Conservation (phyloP, 2,797 vertebrate species). For the Hoplostethus atlanticus region DNA sequence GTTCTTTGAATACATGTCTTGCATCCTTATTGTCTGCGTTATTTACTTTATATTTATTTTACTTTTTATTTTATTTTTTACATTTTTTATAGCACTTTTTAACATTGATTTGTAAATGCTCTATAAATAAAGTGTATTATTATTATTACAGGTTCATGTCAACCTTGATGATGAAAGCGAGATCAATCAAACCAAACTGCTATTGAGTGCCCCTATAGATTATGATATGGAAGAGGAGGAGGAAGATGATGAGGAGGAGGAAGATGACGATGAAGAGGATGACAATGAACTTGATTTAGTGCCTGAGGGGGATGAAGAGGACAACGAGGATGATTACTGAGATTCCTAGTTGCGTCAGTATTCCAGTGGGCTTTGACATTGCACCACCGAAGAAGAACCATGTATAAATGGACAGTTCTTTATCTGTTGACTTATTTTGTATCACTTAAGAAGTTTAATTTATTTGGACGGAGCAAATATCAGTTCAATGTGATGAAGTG, state of each 20-base stretch:
- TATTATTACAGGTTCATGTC: conserved; percentile 75
- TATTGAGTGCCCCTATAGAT: conserved; percentile 84
- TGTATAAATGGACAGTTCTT: conserved; percentile 45
- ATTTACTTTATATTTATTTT: neutral
- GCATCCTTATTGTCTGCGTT: neutral
- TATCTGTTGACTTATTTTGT: conserved; percentile 54
- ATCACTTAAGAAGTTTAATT: conserved; percentile 67
- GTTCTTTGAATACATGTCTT: neutral
- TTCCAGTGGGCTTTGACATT: conserved; percentile 35
- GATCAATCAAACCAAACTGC: conserved; percentile 94
- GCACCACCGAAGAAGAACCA: conserved; percentile 47
- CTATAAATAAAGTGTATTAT: neutral
- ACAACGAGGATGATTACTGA: conserved; percentile 80
- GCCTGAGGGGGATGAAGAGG: conserved; percentile 80
- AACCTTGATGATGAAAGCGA: conserved; percentile 93
- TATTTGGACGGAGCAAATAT: conserved; percentile 59
- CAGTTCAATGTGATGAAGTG: neutral
- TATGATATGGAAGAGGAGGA: conserved; percentile 86
- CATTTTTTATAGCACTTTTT: neutral
- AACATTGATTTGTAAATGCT: neutral
- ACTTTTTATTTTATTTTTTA: neutral
- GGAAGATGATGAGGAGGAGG: conserved; percentile 75
- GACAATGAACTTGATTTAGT: conserved; percentile 75
- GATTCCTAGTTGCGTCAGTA: conserved; percentile 38
- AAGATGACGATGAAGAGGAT: conserved; percentile 71